phyloP scores from a whole-genome alignment of 1,140 invertebrate genomes.

The Nylanderia fulva region DNA sequence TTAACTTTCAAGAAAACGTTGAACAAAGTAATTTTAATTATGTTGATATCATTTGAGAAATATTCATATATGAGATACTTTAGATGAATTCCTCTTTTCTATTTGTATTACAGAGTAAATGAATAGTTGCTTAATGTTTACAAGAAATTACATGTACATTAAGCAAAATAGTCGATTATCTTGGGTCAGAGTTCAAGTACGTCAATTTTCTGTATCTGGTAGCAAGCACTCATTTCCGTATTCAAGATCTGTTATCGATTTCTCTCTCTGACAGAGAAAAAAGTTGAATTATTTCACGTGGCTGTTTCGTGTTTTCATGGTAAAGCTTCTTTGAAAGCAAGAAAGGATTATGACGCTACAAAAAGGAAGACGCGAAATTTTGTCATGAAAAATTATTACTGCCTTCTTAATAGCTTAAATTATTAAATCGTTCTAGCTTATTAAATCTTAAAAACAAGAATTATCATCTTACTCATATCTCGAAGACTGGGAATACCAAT shows the following conservation, averaged over 20 bases:
- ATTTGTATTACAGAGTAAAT: background rate
- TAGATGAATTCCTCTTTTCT: background rate
- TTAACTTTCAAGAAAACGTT: background rate
- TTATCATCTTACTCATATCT: background rate
- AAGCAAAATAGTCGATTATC: slow-evolving; percentile 38
- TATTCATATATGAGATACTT: background rate
- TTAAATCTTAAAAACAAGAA: slow-evolving; percentile 28
- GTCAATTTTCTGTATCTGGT: background rate
- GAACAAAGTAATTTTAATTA: background rate
- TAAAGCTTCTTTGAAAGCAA: background rate
- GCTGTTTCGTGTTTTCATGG: background rate
- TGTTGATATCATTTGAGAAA: slow-evolving; percentile 7
- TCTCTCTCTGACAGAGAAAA: background rate
- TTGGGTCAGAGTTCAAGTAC: slow-evolving; percentile 40
- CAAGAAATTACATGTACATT: background rate
- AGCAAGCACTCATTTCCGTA: slow-evolving; percentile 1
- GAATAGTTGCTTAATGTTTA: background rate
- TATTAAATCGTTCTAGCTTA: too few relatives aligned
- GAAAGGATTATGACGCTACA: background rate
- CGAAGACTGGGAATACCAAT: background rate
- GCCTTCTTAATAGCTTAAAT: slow-evolving; percentile 22
- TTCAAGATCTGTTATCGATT: slow-evolving; percentile 14
- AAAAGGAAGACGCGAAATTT: slow-evolving; percentile 1
- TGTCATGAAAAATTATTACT: background rate
- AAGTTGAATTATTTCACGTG: background rate